phyloP scores from a whole-genome alignment of 2,888 invertebrate species.

The Agapostemon virescens region DNA sequence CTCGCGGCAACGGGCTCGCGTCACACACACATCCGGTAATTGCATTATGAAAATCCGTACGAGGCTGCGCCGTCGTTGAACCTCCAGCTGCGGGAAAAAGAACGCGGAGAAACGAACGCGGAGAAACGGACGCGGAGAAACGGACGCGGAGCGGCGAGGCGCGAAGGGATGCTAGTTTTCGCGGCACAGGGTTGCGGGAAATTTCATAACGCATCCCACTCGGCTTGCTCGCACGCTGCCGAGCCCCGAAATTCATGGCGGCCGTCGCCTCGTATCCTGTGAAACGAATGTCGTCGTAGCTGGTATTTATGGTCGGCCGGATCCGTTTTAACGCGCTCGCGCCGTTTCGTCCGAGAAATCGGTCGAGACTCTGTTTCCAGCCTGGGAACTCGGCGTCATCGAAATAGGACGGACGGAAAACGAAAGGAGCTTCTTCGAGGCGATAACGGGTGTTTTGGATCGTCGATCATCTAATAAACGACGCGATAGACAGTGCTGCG shows the following conservation, averaged over 20 bases:
- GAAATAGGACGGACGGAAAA: background rate
- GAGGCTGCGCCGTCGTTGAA: conserved; percentile 8
- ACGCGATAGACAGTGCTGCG: background rate
- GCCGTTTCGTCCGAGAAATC: background rate
- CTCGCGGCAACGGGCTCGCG: conserved; percentile 19
- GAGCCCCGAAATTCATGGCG: conserved; percentile 42
- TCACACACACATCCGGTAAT: conserved; percentile 68
- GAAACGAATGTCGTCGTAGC: conserved; percentile 32
- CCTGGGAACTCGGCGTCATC: background rate
- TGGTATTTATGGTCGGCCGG: conserved; percentile 39
- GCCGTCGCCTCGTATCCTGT: conserved; percentile 31
- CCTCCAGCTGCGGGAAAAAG: conserved; percentile 23
- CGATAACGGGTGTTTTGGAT: background rate
- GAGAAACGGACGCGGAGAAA: background rate
- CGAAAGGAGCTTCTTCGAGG: background rate
- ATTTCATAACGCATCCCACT: conserved; percentile 53
- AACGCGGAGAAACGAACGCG: background rate
- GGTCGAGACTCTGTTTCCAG: background rate
- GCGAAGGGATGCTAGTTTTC: conserved; percentile 21
- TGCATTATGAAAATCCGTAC: conserved; percentile 71
- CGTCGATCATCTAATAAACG: background rate
- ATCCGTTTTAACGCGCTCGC: conserved; percentile 26
- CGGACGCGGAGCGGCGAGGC: background rate
- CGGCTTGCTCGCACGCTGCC: background rate
- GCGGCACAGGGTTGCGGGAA: conserved; percentile 46